A percentile compares a stretch with the other conserved stretches of the same genome.
Conservation (phyloP, 2,113 vertebrate genomes). For the Pelodiscus sinensis region DNA sequence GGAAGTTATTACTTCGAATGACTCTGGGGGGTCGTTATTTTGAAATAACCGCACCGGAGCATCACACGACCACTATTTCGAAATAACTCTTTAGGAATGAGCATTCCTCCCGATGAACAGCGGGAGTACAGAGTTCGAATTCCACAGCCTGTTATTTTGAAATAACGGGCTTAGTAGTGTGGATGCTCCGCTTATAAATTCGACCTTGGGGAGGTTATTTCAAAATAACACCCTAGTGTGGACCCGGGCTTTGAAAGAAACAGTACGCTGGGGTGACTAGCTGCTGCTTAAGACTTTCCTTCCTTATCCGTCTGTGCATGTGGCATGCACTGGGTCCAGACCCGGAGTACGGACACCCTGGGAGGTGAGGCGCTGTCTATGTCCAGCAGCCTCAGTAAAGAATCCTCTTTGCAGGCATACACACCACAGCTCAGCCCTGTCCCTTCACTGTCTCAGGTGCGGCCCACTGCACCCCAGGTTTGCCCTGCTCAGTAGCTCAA, state of each 20-base stretch:
- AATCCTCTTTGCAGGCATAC: background rate
- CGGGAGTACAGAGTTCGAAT: too few species aligned
- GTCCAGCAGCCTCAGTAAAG: background rate
- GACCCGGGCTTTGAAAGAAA: background rate
- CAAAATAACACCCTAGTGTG: too few species aligned
- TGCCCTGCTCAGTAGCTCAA: background rate
- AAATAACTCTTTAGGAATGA: too few species aligned
- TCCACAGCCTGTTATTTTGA: too few species aligned
- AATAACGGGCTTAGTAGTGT: too few species aligned
- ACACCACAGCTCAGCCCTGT: background rate
- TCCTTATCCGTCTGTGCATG: background rate
- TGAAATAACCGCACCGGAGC: too few species aligned
- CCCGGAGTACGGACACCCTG: background rate
- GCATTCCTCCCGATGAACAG: too few species aligned
- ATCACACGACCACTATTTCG: too few species aligned
- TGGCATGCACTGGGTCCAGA: background rate
- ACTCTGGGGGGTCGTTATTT: too few species aligned
- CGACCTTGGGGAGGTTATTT: too few species aligned
- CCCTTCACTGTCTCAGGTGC: rapidly evolving
- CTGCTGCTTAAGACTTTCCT: background rate
- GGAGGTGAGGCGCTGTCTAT: background rate
- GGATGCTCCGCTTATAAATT: too few species aligned
- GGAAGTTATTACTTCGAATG: too few species aligned
- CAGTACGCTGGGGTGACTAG: background rate
- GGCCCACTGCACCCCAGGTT: background rate